Percentiles rank a stretch among this genome's conserved stretches.
Conservation (phyloP, 2,888 invertebrate genomes). For the Aproaerema taeniolella region DNA sequence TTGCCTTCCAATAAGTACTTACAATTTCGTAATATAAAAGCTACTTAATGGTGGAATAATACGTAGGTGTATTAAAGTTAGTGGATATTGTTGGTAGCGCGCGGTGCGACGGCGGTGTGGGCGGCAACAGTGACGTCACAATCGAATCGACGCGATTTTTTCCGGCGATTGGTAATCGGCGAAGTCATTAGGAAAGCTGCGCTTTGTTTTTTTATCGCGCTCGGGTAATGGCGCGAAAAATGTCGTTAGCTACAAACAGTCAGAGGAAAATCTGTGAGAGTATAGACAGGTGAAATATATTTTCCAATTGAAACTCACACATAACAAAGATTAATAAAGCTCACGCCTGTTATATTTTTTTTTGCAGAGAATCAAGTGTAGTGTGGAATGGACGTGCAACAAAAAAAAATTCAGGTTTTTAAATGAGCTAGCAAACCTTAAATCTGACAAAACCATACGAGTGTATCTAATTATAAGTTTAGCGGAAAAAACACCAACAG, state of each 20-base stretch:
- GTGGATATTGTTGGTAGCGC: too few relatives aligned
- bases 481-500: background rate
- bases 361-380: too few relatives aligned
- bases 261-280: background rate
- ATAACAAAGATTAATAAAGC: too few relatives aligned
- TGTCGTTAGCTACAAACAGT: conserved; percentile 41
- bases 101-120: background rate
- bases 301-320: background rate
- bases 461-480: background rate
- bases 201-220: conserved; percentile 55
- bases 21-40: too few relatives aligned
- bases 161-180: conserved; percentile 60
- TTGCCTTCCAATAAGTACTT: too few relatives aligned
- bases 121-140: conserved; percentile 22
- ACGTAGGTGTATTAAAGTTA: too few relatives aligned
- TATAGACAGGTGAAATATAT: background rate
- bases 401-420: too few relatives aligned
- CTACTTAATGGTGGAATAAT: too few relatives aligned
- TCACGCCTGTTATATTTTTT: too few relatives aligned
- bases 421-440: too few relatives aligned
- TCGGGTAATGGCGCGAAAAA: conserved; percentile 58
- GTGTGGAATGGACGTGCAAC: too few relatives aligned
- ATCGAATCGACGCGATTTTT: conserved; percentile 36
- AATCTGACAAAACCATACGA: too few relatives aligned
- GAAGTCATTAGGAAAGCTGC: conserved; percentile 53